phyloP scores from a whole-genome alignment of 2,113 vertebrate species.

The Microtus ochrogaster region DNA sequence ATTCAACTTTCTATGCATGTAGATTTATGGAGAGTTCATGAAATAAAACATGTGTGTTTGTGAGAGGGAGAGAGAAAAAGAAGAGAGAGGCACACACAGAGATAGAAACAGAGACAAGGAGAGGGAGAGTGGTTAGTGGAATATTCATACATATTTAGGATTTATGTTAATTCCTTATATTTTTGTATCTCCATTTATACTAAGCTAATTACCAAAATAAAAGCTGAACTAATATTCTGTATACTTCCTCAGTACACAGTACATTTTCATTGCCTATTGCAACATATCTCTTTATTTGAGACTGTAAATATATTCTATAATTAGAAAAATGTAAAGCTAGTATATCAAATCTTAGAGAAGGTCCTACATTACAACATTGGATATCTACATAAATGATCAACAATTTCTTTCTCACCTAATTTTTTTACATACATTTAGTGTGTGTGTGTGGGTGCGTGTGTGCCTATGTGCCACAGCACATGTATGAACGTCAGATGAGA shows the following conservation, averaged over 20 bases:
- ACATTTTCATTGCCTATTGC: not conserved
- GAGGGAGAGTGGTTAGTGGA: not conserved
- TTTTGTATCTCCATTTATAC: not conserved
- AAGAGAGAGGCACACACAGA: too few species aligned
- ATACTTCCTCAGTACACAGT: not conserved
- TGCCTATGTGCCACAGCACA: not conserved
- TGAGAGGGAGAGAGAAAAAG: not conserved
- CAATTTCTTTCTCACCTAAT: not conserved
- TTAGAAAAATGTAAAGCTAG: not conserved
- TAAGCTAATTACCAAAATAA: constrained; percentile 29
- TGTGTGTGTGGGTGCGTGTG: not conserved
- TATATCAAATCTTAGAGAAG: not conserved
- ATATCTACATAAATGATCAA: not conserved
- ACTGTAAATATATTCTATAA: constrained; percentile 20
- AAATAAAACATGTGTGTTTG: not conserved
- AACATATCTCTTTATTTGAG: not conserved
- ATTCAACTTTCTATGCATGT: not conserved
- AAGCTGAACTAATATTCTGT: not conserved
- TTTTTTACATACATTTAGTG: not conserved
- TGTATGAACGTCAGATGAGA: not conserved
- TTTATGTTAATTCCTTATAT: not conserved
- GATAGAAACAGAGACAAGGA: not conserved
- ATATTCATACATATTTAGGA: not conserved
- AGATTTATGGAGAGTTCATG: constrained; percentile 32
- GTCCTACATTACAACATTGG: not conserved